Evolutionary conservation across 2,113 vertebrate species (phyloP).

Genomic region (Choloepus hoffmanni): DNA sequence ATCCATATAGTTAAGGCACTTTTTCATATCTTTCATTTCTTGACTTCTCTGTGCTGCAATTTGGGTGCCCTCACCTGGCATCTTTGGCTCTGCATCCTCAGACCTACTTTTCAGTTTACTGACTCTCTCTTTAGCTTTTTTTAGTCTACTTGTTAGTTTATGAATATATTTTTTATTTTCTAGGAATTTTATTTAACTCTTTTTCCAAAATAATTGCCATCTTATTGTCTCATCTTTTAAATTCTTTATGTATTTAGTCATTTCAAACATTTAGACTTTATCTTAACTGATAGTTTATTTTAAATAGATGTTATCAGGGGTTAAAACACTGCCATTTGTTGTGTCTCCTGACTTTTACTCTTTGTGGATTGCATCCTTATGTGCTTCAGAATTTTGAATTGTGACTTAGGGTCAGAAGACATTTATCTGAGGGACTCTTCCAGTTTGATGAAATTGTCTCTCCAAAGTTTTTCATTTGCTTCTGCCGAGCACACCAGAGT

Average conservation of each 20-base stretch:
- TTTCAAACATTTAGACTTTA: not conserved
- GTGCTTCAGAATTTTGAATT: not conserved
- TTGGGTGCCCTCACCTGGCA: not conserved
- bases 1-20: not conserved
- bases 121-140: slow-evolving; percentile 22
- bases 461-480: slow-evolving; percentile 7
- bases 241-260: not conserved
- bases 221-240: not conserved
- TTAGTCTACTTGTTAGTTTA: not conserved
- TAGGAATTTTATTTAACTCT: slow-evolving; percentile 1
- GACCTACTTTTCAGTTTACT: not conserved
- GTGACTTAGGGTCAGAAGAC: not conserved
- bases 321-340: not conserved
- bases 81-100: not conserved
- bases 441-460: not conserved
- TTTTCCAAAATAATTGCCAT: not conserved
- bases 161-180: not conserved
- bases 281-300: not conserved
- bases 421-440: not conserved
- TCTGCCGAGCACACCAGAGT: not conserved
- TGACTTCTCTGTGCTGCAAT: not conserved
- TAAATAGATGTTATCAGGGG: not conserved
- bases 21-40: not conserved
- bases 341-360: not conserved
- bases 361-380: not conserved